A percentile compares a stretch with the other conserved stretches of the same genome.
phyloP scores from a whole-genome alignment of 2,113 vertebrate genomes.

The Antechinus stuartii region DNA sequence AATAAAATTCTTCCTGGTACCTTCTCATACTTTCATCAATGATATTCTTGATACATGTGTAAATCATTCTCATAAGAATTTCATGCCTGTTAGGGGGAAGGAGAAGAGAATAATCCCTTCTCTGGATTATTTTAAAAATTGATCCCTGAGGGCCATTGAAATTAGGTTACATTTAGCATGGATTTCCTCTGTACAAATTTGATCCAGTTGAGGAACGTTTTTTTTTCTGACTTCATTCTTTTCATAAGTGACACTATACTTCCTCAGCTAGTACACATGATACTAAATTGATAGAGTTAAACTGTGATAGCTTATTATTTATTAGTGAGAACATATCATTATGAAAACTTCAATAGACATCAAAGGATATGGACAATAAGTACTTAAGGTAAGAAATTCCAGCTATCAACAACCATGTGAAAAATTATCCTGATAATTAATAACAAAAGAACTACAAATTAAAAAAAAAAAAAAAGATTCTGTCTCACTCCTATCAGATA shows the following conservation, averaged over 20 bases:
- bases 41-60: neutral
- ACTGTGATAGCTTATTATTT: neutral
- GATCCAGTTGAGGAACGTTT: neutral
- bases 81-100: neutral
- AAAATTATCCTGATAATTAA: neutral
- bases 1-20: too few species aligned
- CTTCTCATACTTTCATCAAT: neutral
- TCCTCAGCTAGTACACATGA: neutral
- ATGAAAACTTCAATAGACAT: neutral
- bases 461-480: too few species aligned
- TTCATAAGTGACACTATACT: neutral
- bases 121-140: neutral
- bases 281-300: neutral
- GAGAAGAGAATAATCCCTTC: neutral
- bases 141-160: neutral
- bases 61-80: neutral
- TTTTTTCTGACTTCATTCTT: neutral
- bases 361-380: neutral
- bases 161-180: neutral
- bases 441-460: neutral
- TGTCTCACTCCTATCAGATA: neutral
- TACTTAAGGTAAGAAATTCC: neutral
- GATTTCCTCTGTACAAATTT: neutral
- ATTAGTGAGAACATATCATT: neutral
- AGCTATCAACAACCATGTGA: neutral